A percentile compares a stretch with the other conserved stretches of the same genome.
These are phyloP conservation scores for Urosaurus nigricauda DNA, from an alignment of 2,797 vertebrate genomes.

Conservation along the genomic window DNA sequence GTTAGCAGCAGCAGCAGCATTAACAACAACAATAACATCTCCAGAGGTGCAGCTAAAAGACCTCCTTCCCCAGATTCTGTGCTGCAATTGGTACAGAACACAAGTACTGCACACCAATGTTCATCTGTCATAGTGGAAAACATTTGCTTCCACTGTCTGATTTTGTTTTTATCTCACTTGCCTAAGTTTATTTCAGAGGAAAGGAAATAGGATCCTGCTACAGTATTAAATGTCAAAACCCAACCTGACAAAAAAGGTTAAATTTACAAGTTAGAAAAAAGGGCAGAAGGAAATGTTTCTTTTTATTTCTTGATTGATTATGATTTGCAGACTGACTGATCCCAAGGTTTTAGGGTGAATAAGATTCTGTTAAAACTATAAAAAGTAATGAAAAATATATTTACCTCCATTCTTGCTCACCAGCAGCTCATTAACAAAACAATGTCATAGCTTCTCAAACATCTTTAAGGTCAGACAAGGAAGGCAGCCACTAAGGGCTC, in stretches of 20 bases:
- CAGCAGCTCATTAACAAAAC: background rate
- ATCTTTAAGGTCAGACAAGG: background rate
- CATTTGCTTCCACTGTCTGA: background rate
- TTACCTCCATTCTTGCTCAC: background rate
- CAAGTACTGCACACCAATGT: background rate
- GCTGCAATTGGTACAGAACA: background rate
- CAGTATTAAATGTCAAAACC: slow-evolving; percentile 14
- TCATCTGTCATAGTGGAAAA: slow-evolving; percentile 2
- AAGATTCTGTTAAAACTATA: background rate
- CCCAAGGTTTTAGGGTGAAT: background rate
- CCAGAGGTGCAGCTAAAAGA: background rate
- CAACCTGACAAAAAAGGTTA: slow-evolving; percentile 19
- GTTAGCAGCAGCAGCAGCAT: background rate
- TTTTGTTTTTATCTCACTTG: background rate
- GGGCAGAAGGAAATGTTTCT: background rate
- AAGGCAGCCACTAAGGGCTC: background rate
- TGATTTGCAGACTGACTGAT: background rate
- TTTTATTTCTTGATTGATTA: slow-evolving; percentile 16
- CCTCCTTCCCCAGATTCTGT: background rate
- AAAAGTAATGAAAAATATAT: background rate
- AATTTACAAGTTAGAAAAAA: background rate
- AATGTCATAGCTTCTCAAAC: background rate
- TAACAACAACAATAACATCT: background rate
- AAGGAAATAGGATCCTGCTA: slow-evolving; percentile 17
- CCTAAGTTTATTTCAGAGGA: rapidly evolving